Evolutionary conservation across 2,888 invertebrate genomes (phyloP), one percentile per base, ranked within the genome.

Genomic region (Ferrisia virgata): DNA sequence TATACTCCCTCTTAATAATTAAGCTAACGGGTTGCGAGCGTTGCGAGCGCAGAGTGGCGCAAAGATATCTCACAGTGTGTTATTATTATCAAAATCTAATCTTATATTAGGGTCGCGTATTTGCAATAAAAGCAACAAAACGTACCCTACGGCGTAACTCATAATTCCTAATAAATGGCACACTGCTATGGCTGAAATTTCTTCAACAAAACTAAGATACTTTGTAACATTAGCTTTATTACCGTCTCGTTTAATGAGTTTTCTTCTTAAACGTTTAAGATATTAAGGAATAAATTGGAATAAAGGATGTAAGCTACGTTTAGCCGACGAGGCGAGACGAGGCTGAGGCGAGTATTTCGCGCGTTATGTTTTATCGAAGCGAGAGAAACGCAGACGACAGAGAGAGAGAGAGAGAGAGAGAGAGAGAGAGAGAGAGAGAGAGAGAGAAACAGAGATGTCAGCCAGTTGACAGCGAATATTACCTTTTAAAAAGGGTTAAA

Each of bases 81-180:
- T 69, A 33, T 82, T 82, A 64, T 82, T 82, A 40, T 82, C 81
- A 64, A 82, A 82, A 82, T 82, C 82, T 82, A 82, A 82, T 82
- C 82, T 82, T 72, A 82, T 43, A 82, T 82, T 82, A 72, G 82
- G 82, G 82, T 82, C 82, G 82, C 82, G 82, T 82, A 82, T 82
- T 82, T 69, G 82, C 82, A 82, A 82, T 82, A 82, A 82, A 82
- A 82, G 82, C 72, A 64, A 82, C 82, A 82, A 82, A 82, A 82
- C 43, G 72, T 33, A 53, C 82, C 82, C 82, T 82, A 82, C 82
- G 82, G 82, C 72, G 82, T 69, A 82, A 82, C 82, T 82, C 82
- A 72, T 82, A 82, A 82, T 69, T 82, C 43, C 82, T 72, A 82
- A 82, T 82, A 82, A 82, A 72, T 82, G 82, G 82, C 69, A 31